Evolutionary conservation across 2,797 vertebrate genomes (phyloP).

Genomic region (Crocidura indochinensis): DNA sequence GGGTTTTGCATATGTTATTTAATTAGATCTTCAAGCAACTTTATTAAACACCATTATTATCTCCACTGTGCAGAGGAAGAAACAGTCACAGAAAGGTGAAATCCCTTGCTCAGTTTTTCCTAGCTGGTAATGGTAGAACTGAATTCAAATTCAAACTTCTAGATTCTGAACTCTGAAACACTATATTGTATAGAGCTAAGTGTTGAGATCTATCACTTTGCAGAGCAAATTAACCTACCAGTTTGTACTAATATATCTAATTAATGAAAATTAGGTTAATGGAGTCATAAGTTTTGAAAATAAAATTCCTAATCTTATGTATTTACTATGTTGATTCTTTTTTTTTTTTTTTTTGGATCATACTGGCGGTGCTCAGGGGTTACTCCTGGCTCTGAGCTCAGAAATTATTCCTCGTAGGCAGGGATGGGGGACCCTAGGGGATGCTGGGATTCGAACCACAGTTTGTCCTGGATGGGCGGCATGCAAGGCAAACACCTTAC

Average conservation of each 20-base stretch:
- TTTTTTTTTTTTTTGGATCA: too few species aligned
- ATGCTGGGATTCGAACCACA: too few species aligned
- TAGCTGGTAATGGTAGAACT: not conserved
- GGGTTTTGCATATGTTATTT: not conserved
- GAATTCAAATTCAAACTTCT: not conserved
- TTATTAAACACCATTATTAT: not conserved
- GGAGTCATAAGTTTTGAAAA: slow-evolving; percentile 31
- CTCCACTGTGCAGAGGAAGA: slow-evolving; percentile 14
- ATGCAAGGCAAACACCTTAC: too few species aligned
- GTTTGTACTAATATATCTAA: not conserved
- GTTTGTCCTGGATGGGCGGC: too few species aligned
- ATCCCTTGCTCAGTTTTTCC: not conserved
- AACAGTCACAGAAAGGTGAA: not conserved
- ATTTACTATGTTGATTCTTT: slow-evolving; percentile 6
- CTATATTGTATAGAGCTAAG: not conserved
- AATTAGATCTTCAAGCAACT: slow-evolving; percentile 17
- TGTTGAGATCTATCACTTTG: not conserved
- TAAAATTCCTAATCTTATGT: slow-evolving; percentile 21
- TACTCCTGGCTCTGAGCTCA: too few species aligned
- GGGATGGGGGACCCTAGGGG: too few species aligned
- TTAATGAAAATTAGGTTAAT: not conserved
- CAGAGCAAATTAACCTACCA: not conserved
- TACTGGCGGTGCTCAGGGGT: too few species aligned
- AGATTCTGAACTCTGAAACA: not conserved
- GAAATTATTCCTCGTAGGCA: too few species aligned